Evolutionary conservation across 2,113 vertebrate species (phyloP).

Genomic region (Setophaga coronata): DNA sequence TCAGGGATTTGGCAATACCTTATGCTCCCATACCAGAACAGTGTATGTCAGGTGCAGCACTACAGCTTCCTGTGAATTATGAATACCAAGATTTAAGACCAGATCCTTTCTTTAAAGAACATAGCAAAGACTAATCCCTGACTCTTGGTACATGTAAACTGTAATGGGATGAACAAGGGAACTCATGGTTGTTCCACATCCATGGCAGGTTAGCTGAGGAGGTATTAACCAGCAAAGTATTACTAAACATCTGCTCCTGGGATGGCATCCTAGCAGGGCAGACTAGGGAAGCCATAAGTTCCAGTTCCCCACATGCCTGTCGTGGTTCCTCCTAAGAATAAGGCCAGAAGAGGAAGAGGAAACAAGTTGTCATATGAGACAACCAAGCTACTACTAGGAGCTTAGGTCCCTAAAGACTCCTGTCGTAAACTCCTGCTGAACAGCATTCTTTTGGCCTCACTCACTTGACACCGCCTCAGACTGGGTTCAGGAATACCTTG

Average conservation of each 20-base stretch:
- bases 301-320: not conserved
- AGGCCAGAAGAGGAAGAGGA: not conserved
- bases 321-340: not conserved
- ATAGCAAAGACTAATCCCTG: not conserved
- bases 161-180: not conserved
- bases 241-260: not conserved
- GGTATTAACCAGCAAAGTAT: not conserved
- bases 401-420: not conserved
- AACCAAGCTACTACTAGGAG: not conserved
- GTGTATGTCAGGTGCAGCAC: not conserved
- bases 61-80: not conserved
- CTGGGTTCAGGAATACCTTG: not conserved
- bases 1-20: not conserved
- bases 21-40: accelerated
- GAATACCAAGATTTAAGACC: not conserved
- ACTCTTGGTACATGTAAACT: not conserved
- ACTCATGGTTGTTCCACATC: not conserved
- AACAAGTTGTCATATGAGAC: not conserved
- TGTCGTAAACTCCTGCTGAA: not conserved
- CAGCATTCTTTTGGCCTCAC: not conserved
- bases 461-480: not conserved
- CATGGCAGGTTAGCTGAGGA: not conserved
- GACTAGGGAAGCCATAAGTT: not conserved
- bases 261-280: not conserved
- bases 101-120: not conserved